Evolutionary conservation across 2,113 vertebrate genomes (phyloP).

Genomic region (Paracanthobrama guichenoti): DNA sequence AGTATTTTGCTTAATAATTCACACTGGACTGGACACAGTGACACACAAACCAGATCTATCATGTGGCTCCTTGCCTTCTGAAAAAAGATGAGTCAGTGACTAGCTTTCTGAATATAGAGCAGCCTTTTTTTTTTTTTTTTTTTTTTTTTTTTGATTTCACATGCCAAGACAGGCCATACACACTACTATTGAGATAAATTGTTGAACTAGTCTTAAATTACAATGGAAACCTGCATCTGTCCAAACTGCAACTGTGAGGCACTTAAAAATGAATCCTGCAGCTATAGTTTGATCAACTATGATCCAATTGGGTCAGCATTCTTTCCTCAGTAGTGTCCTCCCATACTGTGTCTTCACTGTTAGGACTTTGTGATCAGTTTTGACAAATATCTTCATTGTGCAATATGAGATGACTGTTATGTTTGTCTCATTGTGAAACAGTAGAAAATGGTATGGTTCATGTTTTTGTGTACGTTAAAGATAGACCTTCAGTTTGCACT

Average conservation of each 20-base stretch:
- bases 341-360: too few species aligned
- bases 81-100: constrained; percentile 13
- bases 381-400: too few species aligned
- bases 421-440: too few species aligned
- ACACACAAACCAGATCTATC: constrained; percentile 47
- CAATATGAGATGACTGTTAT: too few species aligned
- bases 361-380: too few species aligned
- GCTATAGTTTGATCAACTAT: too few species aligned
- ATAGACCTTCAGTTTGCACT: too few species aligned
- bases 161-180: not conserved
- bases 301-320: too few species aligned
- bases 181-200: not conserved
- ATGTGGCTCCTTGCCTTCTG: constrained; percentile 30
- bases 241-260: not conserved
- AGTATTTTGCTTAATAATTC: constrained; percentile 59
- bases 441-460: too few species aligned
- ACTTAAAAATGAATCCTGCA: too few species aligned
- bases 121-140: constrained; percentile 36
- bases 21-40: constrained; percentile 38
- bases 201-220: not conserved
- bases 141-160: not conserved
- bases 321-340: too few species aligned
- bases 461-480: too few species aligned
- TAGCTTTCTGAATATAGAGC: constrained; percentile 26
- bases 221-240: not conserved